Conservation (phyloP, 2,797 vertebrate species). For the Leuciscus waleckii region DNA sequence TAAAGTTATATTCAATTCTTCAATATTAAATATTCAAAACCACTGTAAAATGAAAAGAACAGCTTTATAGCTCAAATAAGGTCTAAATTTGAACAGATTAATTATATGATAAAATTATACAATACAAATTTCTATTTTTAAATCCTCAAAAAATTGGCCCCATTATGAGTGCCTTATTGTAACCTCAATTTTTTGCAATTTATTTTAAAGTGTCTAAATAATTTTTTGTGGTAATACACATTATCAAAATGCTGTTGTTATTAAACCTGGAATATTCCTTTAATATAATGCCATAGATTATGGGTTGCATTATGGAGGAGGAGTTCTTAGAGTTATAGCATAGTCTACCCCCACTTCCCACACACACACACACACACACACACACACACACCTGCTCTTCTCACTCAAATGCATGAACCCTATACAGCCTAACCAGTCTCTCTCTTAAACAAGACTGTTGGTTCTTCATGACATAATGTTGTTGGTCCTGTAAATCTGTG, state of each 20-base stretch:
- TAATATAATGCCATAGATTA: not conserved
- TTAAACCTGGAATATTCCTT: not conserved
- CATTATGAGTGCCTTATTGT: not conserved
- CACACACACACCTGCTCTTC: constrained; percentile 54
- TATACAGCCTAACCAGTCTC: not conserved
- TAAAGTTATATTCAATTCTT: not conserved
- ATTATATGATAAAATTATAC: too few relatives aligned
- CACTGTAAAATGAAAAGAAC: not conserved
- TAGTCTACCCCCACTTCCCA: constrained; percentile 1
- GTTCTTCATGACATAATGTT: constrained; percentile 16
- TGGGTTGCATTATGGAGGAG: constrained; percentile 17
- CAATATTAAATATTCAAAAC: not conserved
- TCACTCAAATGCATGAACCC: constrained; percentile 47
- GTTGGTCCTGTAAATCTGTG: constrained; percentile 40
- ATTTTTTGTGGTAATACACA: not conserved
- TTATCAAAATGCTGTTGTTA: not conserved
- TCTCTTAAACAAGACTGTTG: constrained; percentile 28
- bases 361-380: constrained; percentile 25
- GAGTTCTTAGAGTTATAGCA: not conserved
- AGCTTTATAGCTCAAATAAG: not conserved
- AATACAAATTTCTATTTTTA: not conserved
- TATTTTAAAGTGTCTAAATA: not conserved
- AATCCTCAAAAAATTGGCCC: not conserved
- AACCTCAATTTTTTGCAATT: not conserved
- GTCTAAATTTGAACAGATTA: not conserved